These are phyloP conservation scores for Pammene fasciana DNA, from an alignment of 2,888 invertebrate genomes.

Conservation along the genomic window DNA sequence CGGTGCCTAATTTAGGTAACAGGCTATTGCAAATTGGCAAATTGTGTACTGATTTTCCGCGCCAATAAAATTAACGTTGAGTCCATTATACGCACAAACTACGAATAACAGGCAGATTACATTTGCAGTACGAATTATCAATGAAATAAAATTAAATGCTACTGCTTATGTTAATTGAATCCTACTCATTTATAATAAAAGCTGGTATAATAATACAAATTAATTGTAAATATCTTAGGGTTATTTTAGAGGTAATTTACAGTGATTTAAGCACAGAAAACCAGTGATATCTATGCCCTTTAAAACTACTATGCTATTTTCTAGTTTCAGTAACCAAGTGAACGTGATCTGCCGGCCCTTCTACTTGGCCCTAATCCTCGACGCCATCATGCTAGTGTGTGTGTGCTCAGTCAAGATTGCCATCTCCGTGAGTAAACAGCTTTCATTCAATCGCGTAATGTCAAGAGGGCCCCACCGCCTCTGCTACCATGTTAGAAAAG, in stretches of 20 bases:
- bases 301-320: conserved; percentile 21
- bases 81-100: neutral
- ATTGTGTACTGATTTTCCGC: too few relatives aligned
- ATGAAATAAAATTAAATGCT: neutral
- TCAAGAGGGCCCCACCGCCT: conserved; percentile 1
- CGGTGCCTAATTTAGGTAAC: too few relatives aligned
- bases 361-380: conserved; percentile 68
- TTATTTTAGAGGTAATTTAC: too few relatives aligned
- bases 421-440: conserved; percentile 65
- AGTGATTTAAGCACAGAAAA: too few relatives aligned
- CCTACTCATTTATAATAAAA: too few relatives aligned
- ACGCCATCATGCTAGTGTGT: conserved; percentile 70
- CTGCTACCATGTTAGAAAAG: too few relatives aligned
- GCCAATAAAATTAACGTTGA: too few relatives aligned
- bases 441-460: conserved; percentile 25
- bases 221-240: too few relatives aligned
- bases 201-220: too few relatives aligned
- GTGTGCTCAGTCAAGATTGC: conserved; percentile 77
- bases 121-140: neutral
- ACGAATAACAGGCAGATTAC: neutral
- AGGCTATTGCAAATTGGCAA: too few relatives aligned
- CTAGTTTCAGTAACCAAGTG: conserved; percentile 69
- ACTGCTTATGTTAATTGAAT: too few relatives aligned
- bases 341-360: conserved; percentile 72
- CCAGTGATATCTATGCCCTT: too few relatives aligned